Base-by-base conservation (phyloP, 2,797 vertebrate species). In the Percopsis omiscomaycus region DNA sequence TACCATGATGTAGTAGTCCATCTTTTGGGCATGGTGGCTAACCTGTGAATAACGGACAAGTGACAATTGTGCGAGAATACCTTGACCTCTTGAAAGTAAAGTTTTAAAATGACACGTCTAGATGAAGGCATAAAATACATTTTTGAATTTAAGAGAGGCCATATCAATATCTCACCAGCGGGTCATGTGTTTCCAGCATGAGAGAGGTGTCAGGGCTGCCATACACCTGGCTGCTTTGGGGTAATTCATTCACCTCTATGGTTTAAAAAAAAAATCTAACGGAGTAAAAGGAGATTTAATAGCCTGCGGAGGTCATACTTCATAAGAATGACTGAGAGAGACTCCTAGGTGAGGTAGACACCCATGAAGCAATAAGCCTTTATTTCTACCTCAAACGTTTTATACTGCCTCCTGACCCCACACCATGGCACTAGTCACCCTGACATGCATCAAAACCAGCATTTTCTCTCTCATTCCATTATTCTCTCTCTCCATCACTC, bases 261-360 rank as follows among this genome's bases (percentile, higher is more conserved):
- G 72, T 81, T 87, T 84, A 50, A 6, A 54, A 37, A 71, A 80
- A 81, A 59, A 88, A 86, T 80, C 77, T 70, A 72, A 69, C 79
- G 76, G 71, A 80, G 73, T 83, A 83, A 85, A 82, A 75, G 71
- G 74, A 83, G 74, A 87, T 90, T 84, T 86, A 89, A 86, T 87
- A 89, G 84, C 79, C 74, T 84, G 71, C 71, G 61, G 83, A 90
- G 89, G 89, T 90, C 87, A 89, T 81, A 82, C 83, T 82, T 89
- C 74, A 90, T 82, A 81, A 89, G 88, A 88, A 85, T 76, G 84
- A 86, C 73, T 80, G 82, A 84, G 80, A 68, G 76, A 64, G 77
- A 71, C 86, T 82, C 74, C 77, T 81, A 64, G 84, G 77, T 71
- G 80, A 79, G 79, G 66, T 65, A 71, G 64, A 85, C 82, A 76